These are phyloP conservation scores for Otus sunia DNA, from an alignment of 2,113 vertebrate genomes.

Conservation along the genomic window DNA sequence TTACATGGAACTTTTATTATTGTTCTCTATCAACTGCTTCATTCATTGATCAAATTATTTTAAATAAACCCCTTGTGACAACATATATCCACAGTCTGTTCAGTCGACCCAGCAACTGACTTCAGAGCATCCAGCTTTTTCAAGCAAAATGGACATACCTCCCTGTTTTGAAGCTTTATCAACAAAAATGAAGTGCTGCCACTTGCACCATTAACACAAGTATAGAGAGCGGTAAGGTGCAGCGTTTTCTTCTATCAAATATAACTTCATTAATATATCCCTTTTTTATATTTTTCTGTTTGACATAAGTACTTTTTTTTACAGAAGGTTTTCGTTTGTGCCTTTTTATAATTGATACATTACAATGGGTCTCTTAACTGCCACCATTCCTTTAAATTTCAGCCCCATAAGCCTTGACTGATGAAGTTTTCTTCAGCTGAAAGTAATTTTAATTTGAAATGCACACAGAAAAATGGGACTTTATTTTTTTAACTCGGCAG, in stretches of 20 bases:
- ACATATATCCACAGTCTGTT: not conserved
- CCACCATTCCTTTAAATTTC: not conserved
- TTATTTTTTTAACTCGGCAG: not conserved
- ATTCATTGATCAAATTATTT: not conserved
- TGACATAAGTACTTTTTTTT: not conserved
- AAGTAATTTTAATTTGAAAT: not conserved
- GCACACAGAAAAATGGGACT: not conserved
- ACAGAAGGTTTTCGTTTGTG: not conserved
- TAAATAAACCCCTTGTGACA: not conserved
- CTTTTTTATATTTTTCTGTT: not conserved
- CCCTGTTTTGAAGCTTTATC: not conserved
- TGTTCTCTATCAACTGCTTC: not conserved
- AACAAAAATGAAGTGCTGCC: not conserved
- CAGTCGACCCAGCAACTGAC: not conserved
- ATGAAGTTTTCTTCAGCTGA: not conserved
- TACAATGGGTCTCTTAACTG: not conserved
- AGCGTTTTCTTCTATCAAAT: not conserved
- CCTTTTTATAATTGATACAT: not conserved
- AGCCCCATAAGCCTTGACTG: not conserved
- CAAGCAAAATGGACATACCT: not conserved
- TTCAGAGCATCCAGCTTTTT: not conserved
- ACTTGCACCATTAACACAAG: not conserved
- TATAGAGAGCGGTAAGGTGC: not conserved
- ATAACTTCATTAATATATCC: not conserved
- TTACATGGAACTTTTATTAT: not conserved